Base-by-base conservation (phyloP, 1,140 invertebrate species). In the Scaptomyza montana region DNA sequence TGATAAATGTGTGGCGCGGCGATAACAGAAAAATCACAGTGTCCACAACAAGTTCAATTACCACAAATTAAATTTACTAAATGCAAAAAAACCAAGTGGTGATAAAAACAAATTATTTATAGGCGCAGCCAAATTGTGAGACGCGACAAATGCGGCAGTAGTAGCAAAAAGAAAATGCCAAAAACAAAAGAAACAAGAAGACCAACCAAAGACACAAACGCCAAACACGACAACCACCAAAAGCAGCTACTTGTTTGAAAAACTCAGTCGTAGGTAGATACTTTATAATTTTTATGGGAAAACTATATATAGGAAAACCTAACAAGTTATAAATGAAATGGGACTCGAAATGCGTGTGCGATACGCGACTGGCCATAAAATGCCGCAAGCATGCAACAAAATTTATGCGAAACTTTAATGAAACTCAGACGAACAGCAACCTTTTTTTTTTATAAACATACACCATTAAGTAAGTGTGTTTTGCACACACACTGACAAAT, bases 21-120 rank as follows among this genome's bases (percentile, higher is more conserved):
- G 13, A 65, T 59, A 60, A 67, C 33, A 36, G 4, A 49, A 45
- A 55, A 67, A 73, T 60, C 55, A 64, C 59, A 66, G 56, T 61
- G 68, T 47, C 75, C 49, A 43, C 74, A 57, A 39, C 56, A 69
- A 77, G 66, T 79, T 67, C 85, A 87, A 84, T 89, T 87, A 87
- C 77, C 84, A 87, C 84, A 89, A 87, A 87, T 89, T 89, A 84
- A 77, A 85, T 84, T 74, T 85, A 87, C 89, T 87, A 87, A 87
- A 89, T 74, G 79, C 54, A 54, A 76, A 80, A 59, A 21, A 55
- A 60, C 77, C 43, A 41, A 70, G 49, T 46, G 43, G 57, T 66
- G 85, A 87, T 87, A 89, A 89, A 36, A 77, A 55, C 60, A 63
- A 89, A 84, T 87, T 87, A 87, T 89, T 87, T 89, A 87, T 89